Base-by-base conservation (phyloP, 1,140 invertebrate genomes). In the Apis dorsata region DNA sequence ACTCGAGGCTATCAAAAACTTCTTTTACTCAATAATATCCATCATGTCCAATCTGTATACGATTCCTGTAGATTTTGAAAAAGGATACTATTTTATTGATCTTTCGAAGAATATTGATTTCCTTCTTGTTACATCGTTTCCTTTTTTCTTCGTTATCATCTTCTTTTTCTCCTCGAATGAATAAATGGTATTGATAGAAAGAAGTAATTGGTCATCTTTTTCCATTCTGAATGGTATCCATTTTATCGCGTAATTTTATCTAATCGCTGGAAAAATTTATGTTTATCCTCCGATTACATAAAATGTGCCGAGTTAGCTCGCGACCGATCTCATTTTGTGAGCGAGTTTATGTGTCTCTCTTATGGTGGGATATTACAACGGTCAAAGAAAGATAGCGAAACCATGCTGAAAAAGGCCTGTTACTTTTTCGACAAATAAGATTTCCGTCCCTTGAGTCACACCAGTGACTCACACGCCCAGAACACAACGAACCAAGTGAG, bases 381-480 rank as follows among this genome's bases (percentile, higher is more conserved):
- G 73, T 28, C 24, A 60, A 59, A 59, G 13, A 55, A 51, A 70
- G 55, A 77, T 78, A 83, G 28, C 11, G 11, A 17, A 63, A 51
- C 34, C 55, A 28, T 2, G 66, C 15, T 57, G 44, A 76, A 70
- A 65, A 71, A 60, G 28, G 66, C 2, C 51, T 57, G 51, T 34
- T 44, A 53, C 21, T 66, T 85, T 74, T 79, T 88, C 80, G 79
- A 83, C 78, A 87, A 87, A 84, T 62, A 87, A 87, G 78, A 87
- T 81, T 84, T 85, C 78, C 65, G 65, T 51, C 63, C 55, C 79
- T 76, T 80, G 75, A 83, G 66, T 83, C 79, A 85, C 24, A 7
- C 17, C 21, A n/a, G 55, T 80, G 75, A 85, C 66, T 85, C 83
- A 85, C 55, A 51, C 44, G 70, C n/a, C 62, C 62, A 28, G 19